Evolutionary conservation across 1,140 invertebrate species (phyloP), one percentile per base, ranked within the genome.

Genomic region (Campodea augens): DNA sequence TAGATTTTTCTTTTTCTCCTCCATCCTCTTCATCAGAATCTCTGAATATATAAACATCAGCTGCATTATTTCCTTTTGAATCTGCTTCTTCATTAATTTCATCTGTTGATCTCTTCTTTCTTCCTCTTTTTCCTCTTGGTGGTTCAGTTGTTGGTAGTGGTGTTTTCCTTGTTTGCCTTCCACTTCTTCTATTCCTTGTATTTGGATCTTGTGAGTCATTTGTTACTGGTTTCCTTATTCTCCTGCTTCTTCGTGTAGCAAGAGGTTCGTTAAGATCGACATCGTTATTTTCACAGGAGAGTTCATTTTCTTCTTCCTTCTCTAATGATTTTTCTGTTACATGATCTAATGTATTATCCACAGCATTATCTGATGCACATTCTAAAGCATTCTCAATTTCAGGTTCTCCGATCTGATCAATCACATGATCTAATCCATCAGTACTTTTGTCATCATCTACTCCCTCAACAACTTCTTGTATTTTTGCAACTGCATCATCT

Each of bases 1-100:
- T 42, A 23, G 21, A 5, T 27, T 24, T 13, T 42, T 18, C 41
- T 42, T 42, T 41, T 23, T 41, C 18, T 25, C 21, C 18, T 22
- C 44, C 44, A 15, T 45, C 44, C 19, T 56, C 54, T 15, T 56
- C 55, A 32, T 56, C 54, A 5, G 52, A 54, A 46, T 56, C 55
- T 46, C 51, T 50, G 37, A 56, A 56, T 36, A 55, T 53, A 45
- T 56, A 56, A 21, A 56, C 43, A 44, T 56, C 54, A 22, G 41
- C 45, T 12, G 42, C 25, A 4, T 18, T 12, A 22, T 25, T 2
- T 45, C 48, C 44, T 15, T 12, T 40, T 12, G 48, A 22, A 21
- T 38, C 13, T 18, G 4, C 2, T 21, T 19, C n/a, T 21, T 21
- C 12, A 39, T 45, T 2, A 18, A 4, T 23, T 45, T 23, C 22